Base-by-base conservation (phyloP, 2,113 vertebrate genomes). In the Pelecanoides urinatrix region DNA sequence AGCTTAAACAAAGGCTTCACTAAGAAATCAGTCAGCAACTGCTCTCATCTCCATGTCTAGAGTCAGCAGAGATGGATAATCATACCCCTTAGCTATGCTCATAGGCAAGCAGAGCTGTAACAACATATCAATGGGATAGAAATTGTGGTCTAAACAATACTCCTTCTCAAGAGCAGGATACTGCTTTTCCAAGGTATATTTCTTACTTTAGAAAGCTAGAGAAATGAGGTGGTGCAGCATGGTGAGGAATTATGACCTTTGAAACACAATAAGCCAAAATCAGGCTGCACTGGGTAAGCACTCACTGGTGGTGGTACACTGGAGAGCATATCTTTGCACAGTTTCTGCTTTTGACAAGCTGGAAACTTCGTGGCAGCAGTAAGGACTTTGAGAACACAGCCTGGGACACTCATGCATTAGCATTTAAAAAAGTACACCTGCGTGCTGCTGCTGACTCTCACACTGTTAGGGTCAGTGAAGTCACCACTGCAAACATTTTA, bases 61-160 rank as follows among this genome's bases (percentile, higher is more conserved):
- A 49, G 49, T 17, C 34, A 70, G 45, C 12, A 7, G 68, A 66
- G 30, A 34, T 11, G 10, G 30, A 29, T 5, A 44, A 47, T 38
- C 42, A 10, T 3, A 66, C 0, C 16, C 49, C 25, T 72, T 13
- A 66, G 36, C 62, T 25, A 25, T 3, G 2, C 27, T 56, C 58
- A 40, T 4, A 56, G 34, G 13, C 2, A 3, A 73, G 32, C 23
- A 42, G 47, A 52, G 16, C 26, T 52, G 22, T 29, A 78, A 52
- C 36, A 55, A n/a, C 4, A 17, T 16, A 55, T 42, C 9, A n/a
- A 17, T 0, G 0, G 30, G 13, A 5, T 10, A 68, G 50, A 78
- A 59, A 58, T 5, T 4, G 7, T 27, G 8, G 11, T 50, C 40
- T 47, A n/a, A 92, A 55, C 44, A 75, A 45, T 10, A 18, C 10